Conservation (phyloP, 2,113 vertebrate species). For the Helogale parvula region DNA sequence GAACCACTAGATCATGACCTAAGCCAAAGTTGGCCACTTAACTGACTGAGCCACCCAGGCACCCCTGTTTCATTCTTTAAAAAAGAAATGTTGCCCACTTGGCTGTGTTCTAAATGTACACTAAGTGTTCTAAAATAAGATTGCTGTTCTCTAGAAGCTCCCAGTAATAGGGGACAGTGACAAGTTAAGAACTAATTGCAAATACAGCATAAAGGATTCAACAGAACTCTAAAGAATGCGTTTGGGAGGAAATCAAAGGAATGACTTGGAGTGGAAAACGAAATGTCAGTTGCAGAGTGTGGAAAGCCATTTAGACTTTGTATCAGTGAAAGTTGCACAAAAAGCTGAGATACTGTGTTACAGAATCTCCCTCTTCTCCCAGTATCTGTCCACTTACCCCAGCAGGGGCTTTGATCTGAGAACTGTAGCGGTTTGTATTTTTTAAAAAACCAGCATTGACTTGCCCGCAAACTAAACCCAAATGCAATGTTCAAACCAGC, state of each 20-base stretch:
- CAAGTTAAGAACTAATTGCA: background rate
- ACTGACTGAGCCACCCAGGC: too few species aligned
- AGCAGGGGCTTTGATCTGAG: background rate
- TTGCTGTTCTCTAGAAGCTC: background rate
- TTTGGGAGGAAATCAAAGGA: background rate
- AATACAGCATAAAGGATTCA: accelerated
- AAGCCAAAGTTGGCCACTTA: too few species aligned
- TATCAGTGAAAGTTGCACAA: background rate
- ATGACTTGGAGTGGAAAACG: background rate
- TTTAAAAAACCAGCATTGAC: background rate
- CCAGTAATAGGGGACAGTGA: background rate
- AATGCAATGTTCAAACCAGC: background rate
- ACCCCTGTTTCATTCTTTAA: background rate
- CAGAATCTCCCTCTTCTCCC: background rate
- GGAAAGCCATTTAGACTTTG: background rate
- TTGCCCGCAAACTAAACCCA: background rate
- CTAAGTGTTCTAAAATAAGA: background rate
- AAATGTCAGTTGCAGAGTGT: background rate
- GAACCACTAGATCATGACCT: too few species aligned
- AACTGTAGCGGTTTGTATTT: background rate
- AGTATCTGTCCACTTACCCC: background rate
- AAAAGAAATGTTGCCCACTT: background rate
- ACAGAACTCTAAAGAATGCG: background rate
- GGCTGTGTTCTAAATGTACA: background rate
- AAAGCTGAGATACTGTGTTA: background rate